Percentiles rank a stretch among this genome's conserved stretches.
Evolutionary conservation across 2,113 vertebrate species (phyloP).

Genomic region (Collichthys lucidus): DNA sequence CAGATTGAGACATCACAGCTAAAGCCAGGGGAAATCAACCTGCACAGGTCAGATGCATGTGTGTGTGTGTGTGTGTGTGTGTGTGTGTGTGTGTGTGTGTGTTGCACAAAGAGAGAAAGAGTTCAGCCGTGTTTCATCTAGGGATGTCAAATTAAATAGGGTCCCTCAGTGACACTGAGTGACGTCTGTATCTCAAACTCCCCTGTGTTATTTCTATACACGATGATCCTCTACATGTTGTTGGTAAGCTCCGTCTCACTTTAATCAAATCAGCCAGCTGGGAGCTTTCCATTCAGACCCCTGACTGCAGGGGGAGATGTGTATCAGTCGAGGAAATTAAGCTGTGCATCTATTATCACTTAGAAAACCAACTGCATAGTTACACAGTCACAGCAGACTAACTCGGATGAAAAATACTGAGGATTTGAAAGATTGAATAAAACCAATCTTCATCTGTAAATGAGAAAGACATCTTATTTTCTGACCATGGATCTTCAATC

Average conservation of each 20-base stretch:
- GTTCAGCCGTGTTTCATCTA: slow-evolving; percentile 7
- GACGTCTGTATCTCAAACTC: slow-evolving; percentile 42
- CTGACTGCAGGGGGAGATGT: slow-evolving; percentile 41
- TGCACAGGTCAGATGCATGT: slow-evolving; percentile 61
- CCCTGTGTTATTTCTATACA: slow-evolving; percentile 47
- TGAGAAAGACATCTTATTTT: neutral
- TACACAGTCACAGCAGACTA: neutral
- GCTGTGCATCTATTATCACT: slow-evolving; percentile 43
- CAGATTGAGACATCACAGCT: slow-evolving; percentile 75
- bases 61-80: slow-evolving; percentile 22
- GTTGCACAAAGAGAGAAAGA: neutral
- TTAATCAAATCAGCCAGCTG: slow-evolving; percentile 71
- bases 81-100: neutral
- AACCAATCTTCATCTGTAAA: neutral
- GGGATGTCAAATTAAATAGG: slow-evolving; percentile 49
- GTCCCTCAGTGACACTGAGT: slow-evolving; percentile 30
- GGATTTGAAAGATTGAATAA: neutral
- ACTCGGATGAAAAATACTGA: slow-evolving; percentile 3
- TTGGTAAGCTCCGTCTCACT: slow-evolving; percentile 57
- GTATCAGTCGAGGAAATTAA: slow-evolving; percentile 61
- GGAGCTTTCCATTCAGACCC: slow-evolving; percentile 52
- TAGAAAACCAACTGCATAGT: slow-evolving; percentile 26
- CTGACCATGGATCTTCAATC: neutral
- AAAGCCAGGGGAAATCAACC: slow-evolving; percentile 75
- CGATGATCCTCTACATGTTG: slow-evolving; percentile 31